Conservation (phyloP, 2,888 invertebrate species). For the Pseudeuparius sepicola region DNA sequence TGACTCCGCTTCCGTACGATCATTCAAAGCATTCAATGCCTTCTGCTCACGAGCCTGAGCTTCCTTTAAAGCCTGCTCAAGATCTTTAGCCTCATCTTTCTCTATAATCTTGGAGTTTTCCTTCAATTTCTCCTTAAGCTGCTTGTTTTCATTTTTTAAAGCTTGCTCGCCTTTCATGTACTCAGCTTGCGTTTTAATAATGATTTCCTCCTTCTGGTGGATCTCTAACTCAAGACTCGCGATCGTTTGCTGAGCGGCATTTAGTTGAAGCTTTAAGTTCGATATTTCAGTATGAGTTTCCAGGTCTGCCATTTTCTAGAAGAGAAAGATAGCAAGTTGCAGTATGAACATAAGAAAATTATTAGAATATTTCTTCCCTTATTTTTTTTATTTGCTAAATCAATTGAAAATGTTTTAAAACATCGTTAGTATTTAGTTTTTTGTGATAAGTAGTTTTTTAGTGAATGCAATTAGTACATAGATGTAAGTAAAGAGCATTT, state of each 20-base stretch:
- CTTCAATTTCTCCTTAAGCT: slow-evolving; percentile 36
- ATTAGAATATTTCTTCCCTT: too few relatives aligned
- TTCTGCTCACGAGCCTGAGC: slow-evolving; percentile 26
- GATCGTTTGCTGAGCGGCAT: slow-evolving; percentile 32
- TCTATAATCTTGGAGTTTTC: slow-evolving; percentile 38
- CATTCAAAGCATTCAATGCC: slow-evolving; percentile 21
- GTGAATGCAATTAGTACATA: too few relatives aligned
- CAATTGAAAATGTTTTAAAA: too few relatives aligned
- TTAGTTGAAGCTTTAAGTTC: slow-evolving; percentile 32
- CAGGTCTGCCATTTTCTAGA: slow-evolving; percentile 29
- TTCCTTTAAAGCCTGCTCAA: slow-evolving; percentile 29
- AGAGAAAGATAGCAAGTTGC: too few relatives aligned
- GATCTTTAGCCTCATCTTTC: slow-evolving; percentile 34
- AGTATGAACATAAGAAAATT: too few relatives aligned
- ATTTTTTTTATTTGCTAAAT: too few relatives aligned
- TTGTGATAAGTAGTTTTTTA: too few relatives aligned
- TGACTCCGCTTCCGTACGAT: too few relatives aligned
- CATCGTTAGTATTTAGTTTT: too few relatives aligned
- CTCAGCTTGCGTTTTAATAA: slow-evolving; percentile 34
- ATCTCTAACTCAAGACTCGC: slow-evolving; percentile 32
- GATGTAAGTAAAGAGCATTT: too few relatives aligned
- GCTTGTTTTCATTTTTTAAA: slow-evolving; percentile 29
- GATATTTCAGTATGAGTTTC: slow-evolving; percentile 29
- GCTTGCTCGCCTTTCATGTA: slow-evolving; percentile 28
- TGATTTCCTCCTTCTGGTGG: slow-evolving; percentile 34